phyloP scores from a whole-genome alignment of 2,888 invertebrate species.

The Didymodactylos carnosus region DNA sequence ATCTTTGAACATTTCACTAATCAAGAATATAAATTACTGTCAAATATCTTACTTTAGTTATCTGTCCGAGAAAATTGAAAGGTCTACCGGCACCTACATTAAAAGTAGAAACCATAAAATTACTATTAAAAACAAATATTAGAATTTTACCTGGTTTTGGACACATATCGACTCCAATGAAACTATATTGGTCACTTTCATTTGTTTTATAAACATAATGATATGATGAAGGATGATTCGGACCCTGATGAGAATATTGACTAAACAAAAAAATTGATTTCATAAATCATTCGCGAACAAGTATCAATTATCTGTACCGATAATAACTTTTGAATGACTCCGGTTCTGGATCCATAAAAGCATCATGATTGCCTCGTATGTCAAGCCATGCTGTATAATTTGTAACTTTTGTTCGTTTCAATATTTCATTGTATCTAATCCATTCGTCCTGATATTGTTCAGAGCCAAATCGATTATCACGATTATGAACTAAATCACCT shows the following conservation, averaged over 20 bases:
- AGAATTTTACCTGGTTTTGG: too few species aligned
- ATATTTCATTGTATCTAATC: constrained; percentile 51
- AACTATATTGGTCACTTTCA: constrained; percentile 50
- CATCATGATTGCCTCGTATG: constrained; percentile 66
- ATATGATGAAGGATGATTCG: constrained; percentile 36
- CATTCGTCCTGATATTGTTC: constrained; percentile 61
- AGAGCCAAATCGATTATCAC: constrained; percentile 42
- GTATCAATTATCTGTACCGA: not conserved
- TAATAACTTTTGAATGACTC: not conserved
- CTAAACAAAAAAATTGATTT: constrained; percentile 17
- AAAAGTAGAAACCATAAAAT: too few species aligned
- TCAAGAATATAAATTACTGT: too few species aligned
- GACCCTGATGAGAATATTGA: constrained; percentile 60
- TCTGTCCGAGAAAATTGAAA: constrained; percentile 63
- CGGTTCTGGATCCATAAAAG: constrained; percentile 7
- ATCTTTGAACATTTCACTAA: not conserved
- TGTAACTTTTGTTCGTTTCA: constrained; percentile 47
- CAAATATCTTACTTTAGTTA: constrained; percentile 31
- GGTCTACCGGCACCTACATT: constrained; percentile 62
- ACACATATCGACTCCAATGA: constrained; percentile 66
- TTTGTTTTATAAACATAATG: not conserved
- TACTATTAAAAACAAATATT: too few species aligned
- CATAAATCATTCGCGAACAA: not conserved
- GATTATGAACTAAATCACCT: not conserved
- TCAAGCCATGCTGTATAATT: constrained; percentile 62